phyloP scores from a whole-genome alignment of 64 coral and sea anemone genomes.

The Dendrophyllia cribrosa region DNA sequence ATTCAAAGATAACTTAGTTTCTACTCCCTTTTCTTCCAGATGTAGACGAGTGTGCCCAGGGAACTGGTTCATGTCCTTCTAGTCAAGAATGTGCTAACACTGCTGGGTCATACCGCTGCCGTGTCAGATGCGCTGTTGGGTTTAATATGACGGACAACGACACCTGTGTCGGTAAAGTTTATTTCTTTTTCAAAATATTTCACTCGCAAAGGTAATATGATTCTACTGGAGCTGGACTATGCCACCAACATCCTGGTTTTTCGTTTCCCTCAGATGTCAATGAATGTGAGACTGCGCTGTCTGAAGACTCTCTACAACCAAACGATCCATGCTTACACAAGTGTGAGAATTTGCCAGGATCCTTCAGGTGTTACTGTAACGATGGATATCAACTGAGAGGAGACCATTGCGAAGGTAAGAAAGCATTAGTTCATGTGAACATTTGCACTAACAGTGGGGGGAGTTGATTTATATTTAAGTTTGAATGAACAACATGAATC shows the following conservation, averaged over 20 bases:
- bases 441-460: background rate
- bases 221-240: background rate
- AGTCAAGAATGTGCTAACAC: slow-evolving; percentile 55
- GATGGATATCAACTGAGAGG: slow-evolving; percentile 14
- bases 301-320: background rate
- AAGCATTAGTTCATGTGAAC: background rate
- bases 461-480: too few species aligned
- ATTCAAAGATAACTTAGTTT: background rate
- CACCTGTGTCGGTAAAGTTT: slow-evolving; percentile 49
- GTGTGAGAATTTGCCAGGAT: slow-evolving; percentile 50
- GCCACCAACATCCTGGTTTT: background rate
- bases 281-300: slow-evolving; percentile 36
- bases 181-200: background rate
- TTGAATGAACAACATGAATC: too few species aligned
- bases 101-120: slow-evolving; percentile 50
- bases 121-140: slow-evolving; percentile 18
- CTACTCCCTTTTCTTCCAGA: slow-evolving; percentile 4
- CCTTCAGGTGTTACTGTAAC: slow-evolving; percentile 40
- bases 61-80: slow-evolving; percentile 24
- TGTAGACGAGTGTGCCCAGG: slow-evolving; percentile 53
- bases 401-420: slow-evolving; percentile 37
- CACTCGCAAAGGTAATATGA: background rate
- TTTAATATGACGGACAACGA: slow-evolving; percentile 51
- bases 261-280: slow-evolving; percentile 29
- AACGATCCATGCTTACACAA: slow-evolving; percentile 32